Evolutionary conservation across 2,888 invertebrate species (phyloP), one percentile per base, ranked within the genome.

Genomic region (Pilophorus perplexus): DNA sequence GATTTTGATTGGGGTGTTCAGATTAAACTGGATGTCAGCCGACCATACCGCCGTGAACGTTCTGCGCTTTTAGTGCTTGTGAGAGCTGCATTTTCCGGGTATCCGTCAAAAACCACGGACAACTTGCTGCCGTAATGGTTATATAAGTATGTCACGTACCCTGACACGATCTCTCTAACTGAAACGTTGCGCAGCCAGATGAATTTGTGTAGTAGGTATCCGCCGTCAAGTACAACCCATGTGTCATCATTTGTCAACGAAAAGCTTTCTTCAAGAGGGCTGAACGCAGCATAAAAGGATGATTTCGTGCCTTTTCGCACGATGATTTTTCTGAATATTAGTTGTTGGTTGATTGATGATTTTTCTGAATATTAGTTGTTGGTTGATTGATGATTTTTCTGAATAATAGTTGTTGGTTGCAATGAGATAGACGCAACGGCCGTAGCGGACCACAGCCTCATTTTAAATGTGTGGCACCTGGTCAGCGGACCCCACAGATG

Each of bases 61-160:
- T 46, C 46, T 3, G 50, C 50, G 20, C 22, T 50, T 50, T 22
- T 50, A 23, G 50, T 50, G 23, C 14, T 50, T 27, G 4, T 23
- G 3, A 2, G 2, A 2, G 23, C 50, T 2, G 23, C 50, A 50
- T 50, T 23, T 50, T 50, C 50, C 3, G 50, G 50, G 23, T 27
- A 50, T 14, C 50, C 42, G 20, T 42, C 3, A 14, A 42, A 42
- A 3, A 42, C 42, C 18, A 42, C 20, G 3, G 42, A 6, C 3
- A 66, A 54, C 16, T 68, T 68, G 16, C 52, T 28, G 55, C 69
- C 71, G 68, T 55, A 74, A 66, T 72, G 68, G 23, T 69, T 68
- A 50, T 54, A 66, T 14, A 74, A 57, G 66, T 72, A 74, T 38
- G 38, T 46, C 33, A 74, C 70, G 64, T 74, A 74, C 33, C 33